A percentile compares a stretch with the other conserved stretches of the same genome.
Evolutionary conservation across 2,888 invertebrate genomes (phyloP).

Genomic region (Polyploca ridens): DNA sequence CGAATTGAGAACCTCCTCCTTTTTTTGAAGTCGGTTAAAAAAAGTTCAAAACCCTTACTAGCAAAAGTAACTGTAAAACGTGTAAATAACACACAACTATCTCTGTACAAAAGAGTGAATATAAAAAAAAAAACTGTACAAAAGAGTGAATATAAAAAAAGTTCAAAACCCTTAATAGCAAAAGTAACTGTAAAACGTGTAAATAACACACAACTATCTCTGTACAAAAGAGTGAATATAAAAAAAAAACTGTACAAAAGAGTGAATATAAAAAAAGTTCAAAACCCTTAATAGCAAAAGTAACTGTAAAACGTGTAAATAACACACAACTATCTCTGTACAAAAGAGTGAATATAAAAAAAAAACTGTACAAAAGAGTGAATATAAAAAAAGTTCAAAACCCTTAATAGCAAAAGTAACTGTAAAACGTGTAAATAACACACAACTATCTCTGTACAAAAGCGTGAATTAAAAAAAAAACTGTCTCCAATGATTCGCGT

Average conservation of each 20-base stretch:
- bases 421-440: not conserved
- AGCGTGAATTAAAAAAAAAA: slow-evolving; percentile 11
- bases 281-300: not conserved
- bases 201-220: not conserved
- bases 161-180: no score
- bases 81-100: slow-evolving; percentile 3
- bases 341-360: slow-evolving; percentile 10
- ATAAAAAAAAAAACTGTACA: slow-evolving; percentile 15
- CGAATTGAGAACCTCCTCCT: no score
- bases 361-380: no score
- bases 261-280: no score
- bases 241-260: no score
- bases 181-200: not conserved
- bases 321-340: not conserved
- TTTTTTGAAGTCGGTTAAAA: no score
- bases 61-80: not conserved
- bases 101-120: not conserved
- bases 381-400: no score
- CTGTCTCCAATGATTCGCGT: slow-evolving; percentile 11
- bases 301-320: not conserved
- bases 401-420: not conserved
- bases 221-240: slow-evolving; percentile 2
- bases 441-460: not conserved
- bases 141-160: no score
- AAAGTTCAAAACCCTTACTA: no score